phyloP scores from a whole-genome alignment of 2,797 vertebrate species.

The Ctenochaetus hawaiiensis region DNA sequence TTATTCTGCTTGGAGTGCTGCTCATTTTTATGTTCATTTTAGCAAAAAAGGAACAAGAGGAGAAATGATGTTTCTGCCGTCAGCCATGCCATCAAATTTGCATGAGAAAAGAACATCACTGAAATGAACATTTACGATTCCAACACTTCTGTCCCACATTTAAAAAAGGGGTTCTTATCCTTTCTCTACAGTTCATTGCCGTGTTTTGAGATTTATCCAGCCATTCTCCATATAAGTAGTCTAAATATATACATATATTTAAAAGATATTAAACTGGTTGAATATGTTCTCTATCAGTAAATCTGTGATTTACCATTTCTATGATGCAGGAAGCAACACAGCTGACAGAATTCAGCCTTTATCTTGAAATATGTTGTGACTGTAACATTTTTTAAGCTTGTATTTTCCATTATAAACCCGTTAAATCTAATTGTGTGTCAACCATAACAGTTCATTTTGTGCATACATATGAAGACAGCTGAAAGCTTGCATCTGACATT shows the following conservation, averaged over 20 bases:
- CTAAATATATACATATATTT: no score
- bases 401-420: background rate
- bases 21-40: slow-evolving; percentile 42
- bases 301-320: slow-evolving; percentile 9
- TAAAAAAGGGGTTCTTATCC: slow-evolving; percentile 12
- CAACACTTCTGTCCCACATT: background rate
- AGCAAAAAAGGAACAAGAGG: slow-evolving; percentile 27
- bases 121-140: slow-evolving; percentile 19
- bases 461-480: background rate
- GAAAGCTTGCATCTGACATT: slow-evolving; percentile 19
- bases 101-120: slow-evolving; percentile 26
- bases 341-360: background rate
- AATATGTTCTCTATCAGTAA: background rate
- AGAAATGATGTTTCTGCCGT: slow-evolving; percentile 32
- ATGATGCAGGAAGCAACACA: background rate
- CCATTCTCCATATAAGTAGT: slow-evolving; percentile 16
- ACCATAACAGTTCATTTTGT: background rate
- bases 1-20: slow-evolving; percentile 30
- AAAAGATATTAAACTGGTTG: background rate
- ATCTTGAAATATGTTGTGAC: background rate
- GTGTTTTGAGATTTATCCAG: slow-evolving; percentile 13
- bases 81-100: slow-evolving; percentile 42
- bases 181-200: slow-evolving; percentile 26
- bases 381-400: background rate
- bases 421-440: background rate